Evolutionary conservation across 1,140 invertebrate genomes (phyloP), one percentile per base, ranked within the genome.

Genomic region (Macrocentrus cingulum): DNA sequence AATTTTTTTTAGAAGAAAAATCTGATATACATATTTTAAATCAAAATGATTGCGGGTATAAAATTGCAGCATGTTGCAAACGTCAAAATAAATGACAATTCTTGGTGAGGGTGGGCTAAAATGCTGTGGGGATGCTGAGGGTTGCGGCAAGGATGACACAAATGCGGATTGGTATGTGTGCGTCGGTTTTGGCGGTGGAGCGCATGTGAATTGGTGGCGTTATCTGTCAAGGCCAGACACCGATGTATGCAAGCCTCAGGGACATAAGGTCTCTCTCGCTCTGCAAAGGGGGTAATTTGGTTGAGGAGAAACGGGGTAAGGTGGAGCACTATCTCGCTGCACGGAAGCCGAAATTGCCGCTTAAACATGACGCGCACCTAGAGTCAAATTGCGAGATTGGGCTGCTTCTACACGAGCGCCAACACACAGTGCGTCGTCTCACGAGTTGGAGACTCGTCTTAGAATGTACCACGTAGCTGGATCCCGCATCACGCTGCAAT

Each of bases 191-290:
- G 19, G 22, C 22, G 45, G n/a, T 48, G 22, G 22, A 48, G 22
- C 45, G 22, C 45, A 48, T 23, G 45, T 48, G 45, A 48, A 48
- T 48, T 48, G 19, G 45, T 48, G 22, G 20, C 45, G 45, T 48
- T 48, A 48, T 48, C 45, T 48, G 45, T 48, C 45, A 48, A 48
- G 45, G 45, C 45, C 45, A 48, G 45, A 48, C 45, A 23, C 22
- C 45, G 45, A 48, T 48, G 45, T 48, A 48, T 48, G 45, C 45
- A 48, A 16, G 22, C 45, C 45, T 20, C 45, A 20, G 45, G 20
- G 45, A 48, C 22, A 23, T 48, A 23, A 48, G 45, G 19, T 13
- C 25, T 29, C 25, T 29, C 9, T 5, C 9, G 9, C 25, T 48
- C 16, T 20, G 11, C 20, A n/a, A 23, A 23, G 19, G 45, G 45